These are phyloP conservation scores for Esox masquinongy DNA, from an alignment of 2,797 vertebrate genomes.

Conservation along the genomic window DNA sequence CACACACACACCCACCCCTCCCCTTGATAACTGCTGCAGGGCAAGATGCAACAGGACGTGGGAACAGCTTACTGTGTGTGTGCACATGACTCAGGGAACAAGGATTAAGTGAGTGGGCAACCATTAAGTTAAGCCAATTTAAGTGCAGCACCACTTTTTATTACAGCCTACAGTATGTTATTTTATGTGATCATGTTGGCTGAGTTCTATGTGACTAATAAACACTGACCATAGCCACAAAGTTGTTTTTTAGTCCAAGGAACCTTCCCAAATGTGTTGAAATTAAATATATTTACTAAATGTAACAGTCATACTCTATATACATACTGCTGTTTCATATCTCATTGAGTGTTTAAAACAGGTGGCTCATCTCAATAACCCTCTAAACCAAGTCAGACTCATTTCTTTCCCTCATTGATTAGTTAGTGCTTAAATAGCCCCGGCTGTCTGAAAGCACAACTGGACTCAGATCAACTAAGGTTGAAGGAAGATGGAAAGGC, in stretches of 20 bases:
- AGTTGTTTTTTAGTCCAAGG: not conserved
- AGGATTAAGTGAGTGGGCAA: not conserved
- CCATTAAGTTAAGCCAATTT: not conserved
- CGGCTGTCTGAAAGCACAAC: not conserved
- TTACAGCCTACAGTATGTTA: not conserved
- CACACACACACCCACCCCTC: not conserved
- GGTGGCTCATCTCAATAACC: not conserved
- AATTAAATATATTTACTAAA: not conserved
- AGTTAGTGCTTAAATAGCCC: not conserved
- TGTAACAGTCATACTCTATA: not conserved
- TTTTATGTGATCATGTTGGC: not conserved
- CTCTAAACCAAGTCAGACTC: not conserved
- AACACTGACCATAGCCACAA: not conserved
- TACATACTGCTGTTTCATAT: not conserved
- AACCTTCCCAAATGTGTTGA: not conserved
- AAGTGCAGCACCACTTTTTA: not conserved
- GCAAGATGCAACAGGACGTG: slow-evolving; percentile 3
- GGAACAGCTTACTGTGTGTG: slow-evolving; percentile 2
- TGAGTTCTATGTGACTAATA: not conserved
- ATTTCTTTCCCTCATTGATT: not conserved
- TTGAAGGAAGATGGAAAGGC: not conserved
- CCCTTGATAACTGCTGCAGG: not conserved
- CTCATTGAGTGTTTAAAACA: not conserved
- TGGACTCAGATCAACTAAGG: not conserved
- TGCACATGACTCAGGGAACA: not conserved